A percentile compares a stretch with the other conserved stretches of the same genome.
phyloP scores from a whole-genome alignment of 2,888 invertebrate species.

The Hybos culiciformis region DNA sequence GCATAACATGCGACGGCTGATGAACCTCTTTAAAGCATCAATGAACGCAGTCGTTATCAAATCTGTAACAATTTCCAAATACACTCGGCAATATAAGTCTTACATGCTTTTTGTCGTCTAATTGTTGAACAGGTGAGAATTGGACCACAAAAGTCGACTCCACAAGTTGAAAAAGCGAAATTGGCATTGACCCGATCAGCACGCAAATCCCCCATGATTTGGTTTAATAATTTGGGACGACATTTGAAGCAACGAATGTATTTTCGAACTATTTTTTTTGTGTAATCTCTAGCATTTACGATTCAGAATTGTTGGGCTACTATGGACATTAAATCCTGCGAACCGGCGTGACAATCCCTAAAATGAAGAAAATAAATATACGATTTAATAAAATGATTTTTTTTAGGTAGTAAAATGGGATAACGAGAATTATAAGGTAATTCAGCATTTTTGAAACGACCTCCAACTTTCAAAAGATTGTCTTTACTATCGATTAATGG shows the following conservation, averaged over 20 bases:
- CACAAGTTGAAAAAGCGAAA: not conserved
- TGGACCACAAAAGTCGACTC: constrained; percentile 8
- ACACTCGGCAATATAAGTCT: constrained; percentile 4
- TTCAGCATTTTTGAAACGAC: not conserved
- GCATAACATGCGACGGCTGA: constrained; percentile 10
- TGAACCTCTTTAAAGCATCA: constrained; percentile 13
- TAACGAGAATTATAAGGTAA: not conserved
- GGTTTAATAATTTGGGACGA: not conserved
- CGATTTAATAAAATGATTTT: not conserved
- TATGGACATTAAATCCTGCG: constrained; percentile 1
- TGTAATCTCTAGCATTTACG: not conserved
- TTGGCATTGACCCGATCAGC: not conserved
- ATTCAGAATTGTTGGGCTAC: constrained; percentile 6
- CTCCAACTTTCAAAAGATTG: not conserved
- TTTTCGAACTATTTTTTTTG: not conserved
- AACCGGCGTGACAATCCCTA: constrained; percentile 5
- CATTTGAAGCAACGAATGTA: constrained; percentile 3
- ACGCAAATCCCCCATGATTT: constrained; percentile 6
- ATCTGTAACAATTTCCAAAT: constrained; percentile 14
- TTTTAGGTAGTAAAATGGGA: constrained; percentile 1
- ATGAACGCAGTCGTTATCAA: constrained; percentile 13
- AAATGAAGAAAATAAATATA: constrained; percentile 2
- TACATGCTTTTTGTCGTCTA: not conserved
- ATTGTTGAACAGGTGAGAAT: not conserved
- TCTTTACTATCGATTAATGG: not conserved